Base-by-base conservation (phyloP, 2,888 invertebrate species). In the Sarcophaga subvicina region DNA sequence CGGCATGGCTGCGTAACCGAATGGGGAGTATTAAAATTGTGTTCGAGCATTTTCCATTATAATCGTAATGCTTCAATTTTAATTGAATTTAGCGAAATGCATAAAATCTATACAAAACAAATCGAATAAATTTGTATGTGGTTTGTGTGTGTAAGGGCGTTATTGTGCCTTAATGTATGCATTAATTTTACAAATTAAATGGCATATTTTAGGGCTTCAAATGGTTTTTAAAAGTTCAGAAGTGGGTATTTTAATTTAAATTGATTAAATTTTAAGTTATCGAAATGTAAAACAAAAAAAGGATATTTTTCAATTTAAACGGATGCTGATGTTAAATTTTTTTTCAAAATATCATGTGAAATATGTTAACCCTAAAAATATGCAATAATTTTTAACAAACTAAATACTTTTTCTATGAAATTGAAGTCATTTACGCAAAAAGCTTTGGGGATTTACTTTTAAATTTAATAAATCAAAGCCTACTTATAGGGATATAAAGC, bases 71-170 rank as follows among this genome's bases (percentile, higher is more conserved):
- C 54, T 72, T 47, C 17, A 66, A 45, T 66, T 47, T 25, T 73
- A 80, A 60, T 60, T 80, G 37, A 80, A 71, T 79, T 64, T 64
- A 79, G 63, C 27, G 64, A 79, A 79, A 71, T 79, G 69, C 25
- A 49, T 60, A 20, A 71, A 79, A 64, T 63, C 8, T 17, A 79
- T 14, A 14, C 54, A 54, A 54, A 54, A 54, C 17, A 17, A 54
- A 14, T 17, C 4, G 17, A 54, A 54, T 54, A 14, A 4, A 17
- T 14, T 54, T 54, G 5, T 54, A 54, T 54, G 17, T 17, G 54
- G 17, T 54, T 79, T 79, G 49, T 22, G n/a, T 5, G 22, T 63
- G 14, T 14, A 69, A 4, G 22, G 37, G 1, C 37, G 20, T 22
- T 17, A 14, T 6, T 17, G 27, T n/a, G n/a, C 37, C 17, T 3